Evolutionary conservation across 1,140 invertebrate genomes (phyloP), one percentile per base, ranked within the genome.

Genomic region (Drosophila miranda): DNA sequence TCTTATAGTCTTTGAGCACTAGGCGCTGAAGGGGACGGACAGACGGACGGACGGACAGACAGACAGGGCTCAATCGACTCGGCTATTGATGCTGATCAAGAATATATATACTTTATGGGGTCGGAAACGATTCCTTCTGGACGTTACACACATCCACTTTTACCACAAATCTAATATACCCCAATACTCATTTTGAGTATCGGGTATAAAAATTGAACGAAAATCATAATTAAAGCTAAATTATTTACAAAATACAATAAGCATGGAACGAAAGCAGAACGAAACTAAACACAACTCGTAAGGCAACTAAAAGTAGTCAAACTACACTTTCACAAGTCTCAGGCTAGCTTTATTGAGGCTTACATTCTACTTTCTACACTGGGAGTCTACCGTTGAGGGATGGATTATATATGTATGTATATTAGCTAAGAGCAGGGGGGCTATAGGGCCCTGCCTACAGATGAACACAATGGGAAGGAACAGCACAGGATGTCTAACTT

Each of bases 281-380:
- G 8, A 45, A 57, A 53, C 4, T 45, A 51, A 44, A 62, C 26
- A 45, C 21, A 28, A 19, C 41, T 52, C 14, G 45, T 14, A n/a
- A 6, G 11, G n/a, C n/a, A 44, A 14, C 19, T 45, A 57, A 41
- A 58, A 51, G 9, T 45, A 67, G 23, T 76, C 59, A 89, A 88
- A 88, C 75, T 88, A 88, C 79, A 79, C 46, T 71, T 54, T 59
- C 19, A 53, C 44, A 72, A 51, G 19, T 71, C 50, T 50, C 41
- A 23, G 34, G 42, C 81, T 81, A 80, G 21, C 59, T 84, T 84
- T 86, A 86, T 86, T 84, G 44, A 52, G 38, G 43, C 48, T 45
- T 74, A 66, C 6, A 13, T 30, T 46, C 60, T 64, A 64, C 60
- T 46, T 23, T 48, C 64, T 68, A 68, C 64, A 64, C 34, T 51